These are phyloP conservation scores for Drosophila jambulina DNA, from an alignment of 1,140 invertebrate species.

Conservation along the genomic window DNA sequence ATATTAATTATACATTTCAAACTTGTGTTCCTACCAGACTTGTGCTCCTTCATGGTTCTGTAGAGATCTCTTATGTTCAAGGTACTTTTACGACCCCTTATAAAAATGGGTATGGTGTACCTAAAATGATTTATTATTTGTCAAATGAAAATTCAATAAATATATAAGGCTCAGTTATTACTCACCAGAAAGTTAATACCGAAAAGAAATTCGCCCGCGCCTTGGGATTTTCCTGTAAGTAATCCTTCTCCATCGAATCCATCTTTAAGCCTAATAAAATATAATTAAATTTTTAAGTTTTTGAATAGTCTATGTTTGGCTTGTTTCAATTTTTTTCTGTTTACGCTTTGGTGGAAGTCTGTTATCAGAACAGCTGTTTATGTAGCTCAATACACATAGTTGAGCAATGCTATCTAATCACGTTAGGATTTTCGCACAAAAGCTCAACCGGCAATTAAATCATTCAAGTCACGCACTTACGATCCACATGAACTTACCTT, in stretches of 20 bases:
- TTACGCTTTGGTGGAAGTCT: background rate
- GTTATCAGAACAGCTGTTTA: slow-evolving; percentile 5
- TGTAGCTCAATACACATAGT: background rate
- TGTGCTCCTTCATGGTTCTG: slow-evolving; percentile 87
- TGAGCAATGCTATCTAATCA: background rate
- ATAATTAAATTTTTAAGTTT: background rate
- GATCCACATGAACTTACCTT: background rate
- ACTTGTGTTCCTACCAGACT: slow-evolving; percentile 76
- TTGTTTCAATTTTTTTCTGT: background rate
- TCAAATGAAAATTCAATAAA: background rate
- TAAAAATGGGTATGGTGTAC: slow-evolving; percentile 86
- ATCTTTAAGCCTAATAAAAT: slow-evolving; percentile 23
- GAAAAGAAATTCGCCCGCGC: slow-evolving; percentile 68
- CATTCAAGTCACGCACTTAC: background rate
- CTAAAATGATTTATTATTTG: slow-evolving; percentile 46
- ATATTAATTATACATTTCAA: background rate
- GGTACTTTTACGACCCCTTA: slow-evolving; percentile 86
- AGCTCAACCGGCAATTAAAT: background rate
- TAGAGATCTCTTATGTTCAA: slow-evolving; percentile 87
- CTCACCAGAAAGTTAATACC: slow-evolving; percentile 76
- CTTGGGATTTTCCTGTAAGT: slow-evolving; percentile 72
- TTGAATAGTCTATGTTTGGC: background rate
- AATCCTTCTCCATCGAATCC: slow-evolving; percentile 68
- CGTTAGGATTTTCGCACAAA: background rate
- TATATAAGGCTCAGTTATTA: background rate